A percentile compares a stretch with the other conserved stretches of the same genome.
phyloP scores from a whole-genome alignment of 2,888 invertebrate species.

The Ophion ellenae region DNA sequence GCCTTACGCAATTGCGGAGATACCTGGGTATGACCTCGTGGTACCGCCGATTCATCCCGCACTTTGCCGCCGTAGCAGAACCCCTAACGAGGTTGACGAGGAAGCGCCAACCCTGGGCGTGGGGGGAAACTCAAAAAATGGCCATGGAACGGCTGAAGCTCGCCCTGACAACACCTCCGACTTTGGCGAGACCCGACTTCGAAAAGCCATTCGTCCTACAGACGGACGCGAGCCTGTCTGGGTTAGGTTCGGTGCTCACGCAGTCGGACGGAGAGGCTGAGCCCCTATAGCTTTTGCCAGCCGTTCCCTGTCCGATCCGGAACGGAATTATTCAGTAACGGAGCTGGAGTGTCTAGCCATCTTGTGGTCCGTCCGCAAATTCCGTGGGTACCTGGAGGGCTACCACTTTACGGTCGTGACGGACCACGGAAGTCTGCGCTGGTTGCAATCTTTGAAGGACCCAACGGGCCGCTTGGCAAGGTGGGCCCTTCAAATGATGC shows the following conservation, averaged over 20 bases:
- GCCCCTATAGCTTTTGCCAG: too few relatives aligned
- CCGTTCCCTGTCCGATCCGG: too few relatives aligned
- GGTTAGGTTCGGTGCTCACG: slow-evolving; percentile 56
- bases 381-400: too few relatives aligned
- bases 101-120: slow-evolving; percentile 32
- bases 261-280: slow-evolving; percentile 45
- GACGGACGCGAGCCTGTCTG: slow-evolving; percentile 64
- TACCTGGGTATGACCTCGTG: slow-evolving; percentile 31
- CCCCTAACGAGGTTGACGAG: slow-evolving; percentile 8
- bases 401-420: too few relatives aligned
- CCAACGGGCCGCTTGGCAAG: too few relatives aligned
- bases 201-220: slow-evolving; percentile 47
- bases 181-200: slow-evolving; percentile 30
- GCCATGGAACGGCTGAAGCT: not conserved
- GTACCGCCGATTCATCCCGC: slow-evolving; percentile 21
- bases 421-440: too few relatives aligned
- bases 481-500: too few relatives aligned
- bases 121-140: not conserved
- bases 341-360: too few relatives aligned
- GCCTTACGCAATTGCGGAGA: not conserved
- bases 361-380: too few relatives aligned
- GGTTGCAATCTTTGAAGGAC: too few relatives aligned
- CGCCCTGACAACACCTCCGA: not conserved
- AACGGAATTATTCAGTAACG: too few relatives aligned
- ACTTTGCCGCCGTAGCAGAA: not conserved